A percentile compares a stretch with the other conserved stretches of the same genome.
Conservation (phyloP, 1,140 invertebrate species). For the Rhynchophorus ferrugineus region DNA sequence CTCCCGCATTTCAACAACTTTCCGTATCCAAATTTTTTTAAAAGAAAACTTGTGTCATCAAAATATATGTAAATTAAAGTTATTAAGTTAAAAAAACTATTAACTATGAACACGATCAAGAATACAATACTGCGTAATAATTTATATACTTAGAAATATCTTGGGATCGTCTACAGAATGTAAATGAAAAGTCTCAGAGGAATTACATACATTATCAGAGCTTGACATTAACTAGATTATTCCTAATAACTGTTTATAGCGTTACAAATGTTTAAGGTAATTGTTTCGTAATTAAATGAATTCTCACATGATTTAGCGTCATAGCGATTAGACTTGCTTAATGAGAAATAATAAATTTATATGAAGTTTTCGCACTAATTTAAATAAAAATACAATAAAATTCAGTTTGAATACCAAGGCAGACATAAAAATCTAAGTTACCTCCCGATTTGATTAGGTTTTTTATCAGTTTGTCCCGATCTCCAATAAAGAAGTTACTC, state of each 20-base stretch:
- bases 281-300: neutral
- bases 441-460: slow-evolving; percentile 23
- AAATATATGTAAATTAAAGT: no score
- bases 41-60: no score
- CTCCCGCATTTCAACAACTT: no score
- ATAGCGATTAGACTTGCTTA: neutral
- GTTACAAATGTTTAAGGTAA: neutral
- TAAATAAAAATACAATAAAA: slow-evolving; percentile 17
- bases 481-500: slow-evolving; percentile 26
- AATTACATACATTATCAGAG: neutral
- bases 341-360: slow-evolving; percentile 7
- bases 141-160: no score
- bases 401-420: slow-evolving; percentile 12
- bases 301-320: neutral
- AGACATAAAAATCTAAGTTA: slow-evolving; percentile 16
- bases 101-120: no score
- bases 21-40: no score
- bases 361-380: slow-evolving; percentile 17
- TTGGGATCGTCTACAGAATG: no score
- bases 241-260: neutral
- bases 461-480: slow-evolving; percentile 25
- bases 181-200: neutral
- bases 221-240: neutral
- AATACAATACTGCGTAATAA: no score
- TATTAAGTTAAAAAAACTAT: no score